Evolutionary conservation across 1,140 invertebrate species (phyloP).

Genomic region (Tetragonula clypearis): DNA sequence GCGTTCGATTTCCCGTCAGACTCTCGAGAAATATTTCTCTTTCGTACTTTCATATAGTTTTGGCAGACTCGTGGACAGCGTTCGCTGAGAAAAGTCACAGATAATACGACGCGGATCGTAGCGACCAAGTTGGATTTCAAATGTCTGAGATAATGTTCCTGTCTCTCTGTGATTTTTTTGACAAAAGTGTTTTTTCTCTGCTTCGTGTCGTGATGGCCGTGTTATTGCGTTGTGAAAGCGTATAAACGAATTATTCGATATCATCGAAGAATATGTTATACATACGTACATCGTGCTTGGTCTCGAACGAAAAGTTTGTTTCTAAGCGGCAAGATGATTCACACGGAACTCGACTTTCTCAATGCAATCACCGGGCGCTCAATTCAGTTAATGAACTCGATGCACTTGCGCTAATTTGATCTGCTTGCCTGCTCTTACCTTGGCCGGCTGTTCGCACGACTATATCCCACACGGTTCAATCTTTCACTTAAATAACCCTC

Average conservation of each 20-base stretch:
- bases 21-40: background rate
- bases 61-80: background rate
- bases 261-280: background rate
- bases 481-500: background rate
- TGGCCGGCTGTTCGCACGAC: background rate
- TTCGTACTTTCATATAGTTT: background rate
- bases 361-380: background rate
- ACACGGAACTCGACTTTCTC: background rate
- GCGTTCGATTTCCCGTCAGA: background rate
- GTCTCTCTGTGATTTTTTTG: too few species aligned
- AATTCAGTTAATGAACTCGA: background rate
- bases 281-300: background rate
- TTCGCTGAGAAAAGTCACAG: background rate
- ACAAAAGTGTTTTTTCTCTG: too few species aligned
- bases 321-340: background rate
- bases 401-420: constrained; percentile 7
- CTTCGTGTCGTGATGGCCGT: background rate
- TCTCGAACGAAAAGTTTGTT: background rate
- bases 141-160: background rate
- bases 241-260: background rate
- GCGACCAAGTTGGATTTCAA: background rate
- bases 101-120: background rate
- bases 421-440: background rate
- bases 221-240: too few species aligned
- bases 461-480: background rate